Evolutionary conservation across 2,797 vertebrate genomes (phyloP), one percentile per base, ranked within the genome.

Genomic region (Anas bahamensis): DNA sequence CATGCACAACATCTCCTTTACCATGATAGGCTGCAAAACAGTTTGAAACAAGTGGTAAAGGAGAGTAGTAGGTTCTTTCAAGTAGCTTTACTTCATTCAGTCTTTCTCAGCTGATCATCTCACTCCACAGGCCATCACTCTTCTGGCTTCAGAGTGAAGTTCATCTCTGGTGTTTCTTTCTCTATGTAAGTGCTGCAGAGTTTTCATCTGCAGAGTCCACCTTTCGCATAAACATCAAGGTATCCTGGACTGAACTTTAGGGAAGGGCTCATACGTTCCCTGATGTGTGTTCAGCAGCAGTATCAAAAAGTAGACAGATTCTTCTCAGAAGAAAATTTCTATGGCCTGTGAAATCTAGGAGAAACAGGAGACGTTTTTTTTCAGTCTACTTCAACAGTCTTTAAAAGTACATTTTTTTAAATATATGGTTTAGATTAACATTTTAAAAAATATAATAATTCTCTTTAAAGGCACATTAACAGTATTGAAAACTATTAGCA

Each of bases 301-400:
- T 98, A 98, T 97, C 97, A 98, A 98, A 98, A 98, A 97, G 97
- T 98, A 97, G 97, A 97, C 97, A 98, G 98, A 98, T 98, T 99
- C 99, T 99, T 99, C 99, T 99, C 98, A 98, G 99, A 99, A 99
- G 99, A 99, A 99, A 99, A 98, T 98, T 97, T 98, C 98, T 99
- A 99, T 96, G 99, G 99, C 97, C 99, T 99, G 97, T 99, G 99
- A 98, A 99, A 99, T 98, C 99, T 99, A 96, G 52, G 74, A 90
- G 73, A 68, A 86, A 91, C 13, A 24, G 78, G 42, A 93, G 50
- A 86, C 5, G 4, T 28, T 52, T 52, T 48, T 48, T 52, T 44
- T 93, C 50, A 92, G 80, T 73, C 42, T 6, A 29, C 18, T 57
- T 33, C 13, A n/a, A 60, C 57, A 52, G 22, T 37, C 17, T 53